Evolutionary conservation across 2,888 invertebrate genomes (phyloP).

Genomic region (Biston betularia): DNA sequence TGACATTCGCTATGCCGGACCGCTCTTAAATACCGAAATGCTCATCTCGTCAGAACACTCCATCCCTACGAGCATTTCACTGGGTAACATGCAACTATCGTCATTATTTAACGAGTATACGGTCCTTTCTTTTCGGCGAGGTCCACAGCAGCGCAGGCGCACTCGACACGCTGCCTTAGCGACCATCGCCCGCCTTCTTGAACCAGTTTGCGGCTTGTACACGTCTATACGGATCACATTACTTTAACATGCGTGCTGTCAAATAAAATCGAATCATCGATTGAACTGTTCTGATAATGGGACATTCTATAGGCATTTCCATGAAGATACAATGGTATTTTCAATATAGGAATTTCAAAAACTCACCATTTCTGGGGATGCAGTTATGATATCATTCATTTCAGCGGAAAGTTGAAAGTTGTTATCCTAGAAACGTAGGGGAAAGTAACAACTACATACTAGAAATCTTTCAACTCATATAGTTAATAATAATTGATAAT

Average conservation of each 20-base stretch:
- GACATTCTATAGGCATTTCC: not conserved
- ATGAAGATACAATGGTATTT: no score
- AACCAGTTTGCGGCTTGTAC: conserved; percentile 41
- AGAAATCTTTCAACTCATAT: no score
- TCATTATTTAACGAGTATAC: conserved; percentile 82
- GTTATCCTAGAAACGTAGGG: no score
- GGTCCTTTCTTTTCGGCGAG: conserved; percentile 83
- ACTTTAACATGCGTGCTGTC: conserved; percentile 31
- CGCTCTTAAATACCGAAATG: conserved; percentile 84
- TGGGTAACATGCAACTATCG: conserved; percentile 80
- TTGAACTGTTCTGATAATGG: not conserved
- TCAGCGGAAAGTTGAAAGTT: no score
- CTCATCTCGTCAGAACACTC: conserved; percentile 84
- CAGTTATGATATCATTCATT: no score
- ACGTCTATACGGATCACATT: conserved; percentile 56
- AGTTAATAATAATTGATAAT: no score
- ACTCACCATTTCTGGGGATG: no score
- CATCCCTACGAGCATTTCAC: conserved; percentile 85
- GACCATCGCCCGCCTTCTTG: conserved; percentile 65
- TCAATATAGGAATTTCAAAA: no score
- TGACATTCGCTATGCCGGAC: conserved; percentile 81
- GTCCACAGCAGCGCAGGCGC: conserved; percentile 62
- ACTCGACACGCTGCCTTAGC: conserved; percentile 77
- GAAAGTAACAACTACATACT: no score
- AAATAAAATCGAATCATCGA: not conserved